These are phyloP conservation scores for Rallus limicola DNA, from an alignment of 2,113 vertebrate species.

Conservation along the genomic window DNA sequence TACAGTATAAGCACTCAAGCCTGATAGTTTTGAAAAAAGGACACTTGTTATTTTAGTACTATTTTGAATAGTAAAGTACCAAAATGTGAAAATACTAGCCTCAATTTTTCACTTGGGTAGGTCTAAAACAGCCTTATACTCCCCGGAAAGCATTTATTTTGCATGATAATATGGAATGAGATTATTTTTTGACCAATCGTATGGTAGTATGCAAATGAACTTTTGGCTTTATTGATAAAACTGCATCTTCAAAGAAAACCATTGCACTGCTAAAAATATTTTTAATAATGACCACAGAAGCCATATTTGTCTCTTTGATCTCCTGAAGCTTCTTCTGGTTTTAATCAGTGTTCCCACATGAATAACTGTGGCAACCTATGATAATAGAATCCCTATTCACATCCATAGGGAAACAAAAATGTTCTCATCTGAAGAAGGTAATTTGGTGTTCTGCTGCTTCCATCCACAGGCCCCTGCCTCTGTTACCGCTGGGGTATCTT, in stretches of 20 bases:
- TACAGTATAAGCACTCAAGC: neutral
- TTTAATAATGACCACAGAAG: conserved; percentile 85
- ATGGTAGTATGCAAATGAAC: conserved; percentile 69
- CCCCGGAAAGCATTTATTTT: neutral
- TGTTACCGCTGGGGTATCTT: conserved; percentile 76
- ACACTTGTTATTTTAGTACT: neutral
- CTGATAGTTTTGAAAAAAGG: neutral
- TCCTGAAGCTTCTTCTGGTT: conserved; percentile 78
- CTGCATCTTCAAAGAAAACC: conserved; percentile 80
- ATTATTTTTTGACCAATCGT: conserved; percentile 15
- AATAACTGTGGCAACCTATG: conserved; percentile 81
- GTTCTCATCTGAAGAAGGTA: conserved; percentile 73
- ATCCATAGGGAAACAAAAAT: conserved; percentile 71
- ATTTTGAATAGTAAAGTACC: neutral
- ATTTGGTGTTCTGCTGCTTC: conserved; percentile 68
- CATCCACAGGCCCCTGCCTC: conserved; percentile 71
- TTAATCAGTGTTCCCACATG: conserved; percentile 83
- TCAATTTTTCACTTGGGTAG: neutral
- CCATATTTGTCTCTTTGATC: conserved; percentile 80
- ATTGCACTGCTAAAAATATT: conserved; percentile 81
- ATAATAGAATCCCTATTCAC: conserved; percentile 78
- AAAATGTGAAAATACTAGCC: neutral
- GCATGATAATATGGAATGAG: neutral
- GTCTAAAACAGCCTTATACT: neutral
- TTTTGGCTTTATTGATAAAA: conserved; percentile 73